Evolutionary conservation across 2,888 invertebrate species (phyloP), one percentile per base, ranked within the genome.

Genomic region (Cantharis lateralis): DNA sequence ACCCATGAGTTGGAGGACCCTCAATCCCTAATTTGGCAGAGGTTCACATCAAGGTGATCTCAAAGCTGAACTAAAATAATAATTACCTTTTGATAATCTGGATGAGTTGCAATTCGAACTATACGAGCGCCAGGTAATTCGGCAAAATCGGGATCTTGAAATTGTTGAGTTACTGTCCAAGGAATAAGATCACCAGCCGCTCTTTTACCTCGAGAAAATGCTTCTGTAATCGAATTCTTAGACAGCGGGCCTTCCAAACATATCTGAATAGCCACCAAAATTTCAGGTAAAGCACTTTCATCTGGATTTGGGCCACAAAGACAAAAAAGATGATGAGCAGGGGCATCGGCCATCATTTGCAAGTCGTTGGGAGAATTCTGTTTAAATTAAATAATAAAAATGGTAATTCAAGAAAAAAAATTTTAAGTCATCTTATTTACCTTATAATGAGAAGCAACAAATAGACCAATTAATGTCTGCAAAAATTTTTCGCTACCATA

Each of bases 391-490:
- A 68, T 26, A 68, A 64, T n/a, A 1, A 20, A 15, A 15, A 11
- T 16, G 3, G 11, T 24, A 70, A 70, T 16, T 15, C 11, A 16
- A 16, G 2, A 16, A 32, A 3, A 11, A 10, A 70, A 16, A 70
- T 4, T 11, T 70, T 9, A 11, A 0, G n/a, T n/a, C 18, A 15
- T 15, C 18, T 3, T 68, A 77, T 81, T 84, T 84, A 93, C 95
- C 91, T 99, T 99, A 87, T 99, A 99, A 90, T 99, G 99, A 7
- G 99, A 98, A 0, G 99, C 93, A 0, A 99, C 99, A 87, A 97
- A 98, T 64, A 99, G 93, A 13, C 97, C 93, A 81, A 99, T 96
- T 10, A 99, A 87, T 77, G 96, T 91, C 83, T 98, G 98, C 10
- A 99, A 90, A 88, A 99, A 99, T 2, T 93, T 92, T 88, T 97